phyloP scores from a whole-genome alignment of 2,113 vertebrate species.

The Lophius piscatorius region DNA sequence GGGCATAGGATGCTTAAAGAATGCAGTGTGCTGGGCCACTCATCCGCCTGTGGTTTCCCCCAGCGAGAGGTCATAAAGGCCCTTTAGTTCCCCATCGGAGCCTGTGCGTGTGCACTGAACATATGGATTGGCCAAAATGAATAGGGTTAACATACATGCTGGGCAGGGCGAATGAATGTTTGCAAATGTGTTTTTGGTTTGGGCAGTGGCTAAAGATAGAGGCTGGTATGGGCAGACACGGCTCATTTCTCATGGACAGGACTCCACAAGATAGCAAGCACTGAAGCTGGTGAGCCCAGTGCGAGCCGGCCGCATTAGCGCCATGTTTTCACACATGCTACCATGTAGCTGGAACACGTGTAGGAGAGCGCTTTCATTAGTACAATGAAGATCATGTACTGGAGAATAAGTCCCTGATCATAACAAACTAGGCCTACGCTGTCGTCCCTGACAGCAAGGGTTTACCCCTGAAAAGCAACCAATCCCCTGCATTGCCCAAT shows the following conservation, averaged over 20 bases:
- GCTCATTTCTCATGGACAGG: conserved; percentile 63
- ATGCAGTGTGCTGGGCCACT: conserved; percentile 78
- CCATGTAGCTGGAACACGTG: conserved; percentile 10
- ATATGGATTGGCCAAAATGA: conserved; percentile 78
- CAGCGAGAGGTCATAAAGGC: conserved; percentile 76
- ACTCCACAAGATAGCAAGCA: conserved; percentile 49
- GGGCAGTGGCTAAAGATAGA: conserved; percentile 77
- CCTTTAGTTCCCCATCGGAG: conserved; percentile 71
- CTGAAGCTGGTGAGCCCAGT: conserved; percentile 30
- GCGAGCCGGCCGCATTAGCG: conserved; percentile 31
- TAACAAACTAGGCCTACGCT: too few species aligned
- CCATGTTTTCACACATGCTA: conserved; percentile 4
- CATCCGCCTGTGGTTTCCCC: conserved; percentile 76
- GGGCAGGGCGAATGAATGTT: conserved; percentile 76
- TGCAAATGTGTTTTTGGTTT: conserved; percentile 78
- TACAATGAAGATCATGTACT: conserved; percentile 13
- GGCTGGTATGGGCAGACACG: conserved; percentile 56
- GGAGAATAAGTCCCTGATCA: too few species aligned
- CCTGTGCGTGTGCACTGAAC: conserved; percentile 70
- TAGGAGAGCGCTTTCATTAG: conserved; percentile 6
- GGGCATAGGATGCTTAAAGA: conserved; percentile 74
- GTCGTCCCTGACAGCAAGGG: too few species aligned
- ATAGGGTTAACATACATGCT: conserved; percentile 74
- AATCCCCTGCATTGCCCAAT: too few species aligned
- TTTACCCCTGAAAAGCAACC: too few species aligned